Percentiles rank a stretch among this genome's conserved stretches.
Evolutionary conservation across 1,140 invertebrate species (phyloP).

Genomic region (Hydropsyche tenuis): DNA sequence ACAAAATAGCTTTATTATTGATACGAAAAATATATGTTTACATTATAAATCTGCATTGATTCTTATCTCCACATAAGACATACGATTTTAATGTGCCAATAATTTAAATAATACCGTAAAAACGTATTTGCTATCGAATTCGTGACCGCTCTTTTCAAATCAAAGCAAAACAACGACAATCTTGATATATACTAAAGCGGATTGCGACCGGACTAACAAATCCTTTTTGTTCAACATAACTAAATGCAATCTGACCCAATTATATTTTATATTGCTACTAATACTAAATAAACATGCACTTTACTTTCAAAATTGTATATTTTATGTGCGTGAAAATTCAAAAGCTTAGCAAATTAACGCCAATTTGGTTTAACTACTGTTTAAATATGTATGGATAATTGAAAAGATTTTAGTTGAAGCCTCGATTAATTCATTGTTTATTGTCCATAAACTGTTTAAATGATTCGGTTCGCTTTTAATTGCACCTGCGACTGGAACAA

Average conservation of each 20-base stretch:
- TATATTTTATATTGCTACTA: neutral
- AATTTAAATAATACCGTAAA: too few species aligned
- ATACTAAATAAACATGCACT: neutral
- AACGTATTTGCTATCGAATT: conserved; percentile 7
- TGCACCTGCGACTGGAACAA: too few species aligned
- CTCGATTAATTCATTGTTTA: too few species aligned
- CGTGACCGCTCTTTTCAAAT: neutral
- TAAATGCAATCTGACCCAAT: conserved; percentile 1
- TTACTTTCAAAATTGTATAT: neutral
- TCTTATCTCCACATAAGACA: too few species aligned
- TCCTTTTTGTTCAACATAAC: conserved; percentile 1
- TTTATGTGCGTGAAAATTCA: neutral
- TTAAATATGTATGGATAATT: too few species aligned
- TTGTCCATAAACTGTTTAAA: neutral
- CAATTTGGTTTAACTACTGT: neutral
- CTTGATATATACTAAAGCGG: neutral
- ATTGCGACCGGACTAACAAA: neutral
- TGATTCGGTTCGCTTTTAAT: neutral
- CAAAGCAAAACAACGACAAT: neutral
- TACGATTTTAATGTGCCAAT: too few species aligned
- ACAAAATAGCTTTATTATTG: too few species aligned
- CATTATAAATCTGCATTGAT: too few species aligned
- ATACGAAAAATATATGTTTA: too few species aligned
- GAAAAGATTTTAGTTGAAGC: too few species aligned
- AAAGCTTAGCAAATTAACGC: neutral